These are phyloP conservation scores for Macroglossus sobrinus DNA, from an alignment of 2,113 vertebrate genomes.

Conservation along the genomic window DNA sequence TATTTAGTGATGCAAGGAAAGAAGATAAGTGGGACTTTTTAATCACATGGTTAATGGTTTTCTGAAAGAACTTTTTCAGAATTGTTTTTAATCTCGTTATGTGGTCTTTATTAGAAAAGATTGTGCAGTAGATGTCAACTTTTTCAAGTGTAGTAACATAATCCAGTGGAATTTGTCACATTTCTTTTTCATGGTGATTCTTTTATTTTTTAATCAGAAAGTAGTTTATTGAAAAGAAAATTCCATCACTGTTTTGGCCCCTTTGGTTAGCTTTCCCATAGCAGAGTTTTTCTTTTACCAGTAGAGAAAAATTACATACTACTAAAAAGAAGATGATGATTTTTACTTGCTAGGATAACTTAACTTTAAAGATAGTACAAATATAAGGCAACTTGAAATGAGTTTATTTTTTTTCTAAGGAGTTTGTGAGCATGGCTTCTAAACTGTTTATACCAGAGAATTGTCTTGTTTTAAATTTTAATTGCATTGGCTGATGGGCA, in stretches of 20 bases:
- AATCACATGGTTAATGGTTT: background rate
- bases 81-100: slow-evolving; percentile 23
- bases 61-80: slow-evolving; percentile 23
- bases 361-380: slow-evolving; percentile 4
- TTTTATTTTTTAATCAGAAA: slow-evolving; percentile 30
- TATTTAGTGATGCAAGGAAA: background rate
- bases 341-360: slow-evolving; percentile 21
- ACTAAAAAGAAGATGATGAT: background rate
- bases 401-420: background rate
- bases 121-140: background rate
- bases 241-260: background rate
- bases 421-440: slow-evolving; percentile 16
- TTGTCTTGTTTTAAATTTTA: slow-evolving; percentile 46
- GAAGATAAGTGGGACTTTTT: background rate
- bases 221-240: slow-evolving; percentile 5
- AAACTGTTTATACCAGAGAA: background rate
- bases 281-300: background rate
- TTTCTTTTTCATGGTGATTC: slow-evolving; percentile 20
- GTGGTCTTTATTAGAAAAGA: slow-evolving; percentile 42
- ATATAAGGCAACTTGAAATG: background rate
- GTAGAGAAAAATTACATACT: background rate
- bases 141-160: slow-evolving; percentile 12
- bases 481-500: background rate
- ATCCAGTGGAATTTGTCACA: background rate
- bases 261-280: background rate